Conservation (phyloP, 2,113 vertebrate genomes). For the Elachura formosa region DNA sequence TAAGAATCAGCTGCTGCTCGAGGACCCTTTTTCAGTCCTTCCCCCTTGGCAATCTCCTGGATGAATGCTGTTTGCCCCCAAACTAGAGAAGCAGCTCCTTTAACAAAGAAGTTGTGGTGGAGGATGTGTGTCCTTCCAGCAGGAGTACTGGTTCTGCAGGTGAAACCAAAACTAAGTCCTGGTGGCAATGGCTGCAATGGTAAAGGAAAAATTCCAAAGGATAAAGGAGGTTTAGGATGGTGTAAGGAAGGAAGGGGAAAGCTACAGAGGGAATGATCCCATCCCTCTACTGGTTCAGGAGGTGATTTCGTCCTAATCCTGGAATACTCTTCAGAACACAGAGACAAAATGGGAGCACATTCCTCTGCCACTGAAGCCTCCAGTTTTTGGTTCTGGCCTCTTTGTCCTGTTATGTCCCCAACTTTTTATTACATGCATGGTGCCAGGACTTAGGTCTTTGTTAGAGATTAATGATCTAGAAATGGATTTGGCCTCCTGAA, state of each 20-base stretch:
- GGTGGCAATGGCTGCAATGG: not conserved
- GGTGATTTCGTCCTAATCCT: not conserved
- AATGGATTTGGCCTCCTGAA: not conserved
- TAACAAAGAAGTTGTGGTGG: not conserved
- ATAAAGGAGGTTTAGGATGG: not conserved
- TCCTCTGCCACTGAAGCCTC: not conserved
- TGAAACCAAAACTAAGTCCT: not conserved
- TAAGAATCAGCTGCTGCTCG: not conserved
- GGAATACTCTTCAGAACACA: fast-evolving
- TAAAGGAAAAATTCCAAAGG: not conserved
- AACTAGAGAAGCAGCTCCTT: not conserved
- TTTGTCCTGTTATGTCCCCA: not conserved
- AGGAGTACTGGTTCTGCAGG: not conserved
- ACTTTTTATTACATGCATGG: not conserved
- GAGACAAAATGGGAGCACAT: not conserved
- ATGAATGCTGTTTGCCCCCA: not conserved
- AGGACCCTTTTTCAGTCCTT: not conserved
- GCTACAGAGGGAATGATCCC: not conserved
- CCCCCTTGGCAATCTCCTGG: not conserved
- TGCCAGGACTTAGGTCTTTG: not conserved
- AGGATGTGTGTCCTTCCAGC: not conserved
- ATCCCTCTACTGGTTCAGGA: not conserved
- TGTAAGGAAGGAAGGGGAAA: not conserved
- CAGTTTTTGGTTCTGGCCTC: not conserved
- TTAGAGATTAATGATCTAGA: not conserved